Percentiles rank a stretch among this genome's conserved stretches.
Conservation (phyloP, 2,113 vertebrate genomes). For the Brachirus orientalis region DNA sequence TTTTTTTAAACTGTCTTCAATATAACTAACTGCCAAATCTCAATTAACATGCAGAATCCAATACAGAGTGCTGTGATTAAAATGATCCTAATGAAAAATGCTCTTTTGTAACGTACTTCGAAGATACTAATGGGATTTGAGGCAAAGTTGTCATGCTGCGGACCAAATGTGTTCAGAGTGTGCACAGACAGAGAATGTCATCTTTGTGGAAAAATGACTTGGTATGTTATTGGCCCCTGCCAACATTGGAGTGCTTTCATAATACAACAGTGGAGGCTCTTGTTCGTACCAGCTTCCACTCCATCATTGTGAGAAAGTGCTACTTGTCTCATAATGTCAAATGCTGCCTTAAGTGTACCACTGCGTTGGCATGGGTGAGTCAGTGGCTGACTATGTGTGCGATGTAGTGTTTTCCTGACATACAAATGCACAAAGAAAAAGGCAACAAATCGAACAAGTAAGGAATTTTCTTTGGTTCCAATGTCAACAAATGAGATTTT, state of each 20-base stretch:
- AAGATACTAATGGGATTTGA: constrained; percentile 22
- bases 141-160: constrained; percentile 15
- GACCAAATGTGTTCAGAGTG: constrained; percentile 36
- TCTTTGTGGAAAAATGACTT: constrained; percentile 57
- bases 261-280: constrained; percentile 55
- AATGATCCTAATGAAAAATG: constrained; percentile 4
- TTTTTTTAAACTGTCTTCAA: constrained; percentile 35
- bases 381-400: constrained; percentile 31
- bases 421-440: constrained; percentile 36
- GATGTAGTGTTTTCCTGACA: constrained; percentile 43
- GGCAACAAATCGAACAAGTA: constrained; percentile 26
- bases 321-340: constrained; percentile 52
- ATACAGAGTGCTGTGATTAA: background rate
- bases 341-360: constrained; percentile 13
- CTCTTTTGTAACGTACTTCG: constrained; percentile 18
- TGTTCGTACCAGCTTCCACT: constrained; percentile 44
- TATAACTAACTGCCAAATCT: constrained; percentile 44
- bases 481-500: constrained; percentile 16
- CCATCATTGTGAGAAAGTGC: constrained; percentile 44
- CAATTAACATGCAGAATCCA: constrained; percentile 37
- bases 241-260: constrained; percentile 31
- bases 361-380: constrained; percentile 41
- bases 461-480: constrained; percentile 8
- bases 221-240: constrained; percentile 24
- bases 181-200: constrained; percentile 44